Evolutionary conservation across 2,797 vertebrate genomes (phyloP), one percentile per base, ranked within the genome.

Genomic region (Chaetodon trifasciatus): DNA sequence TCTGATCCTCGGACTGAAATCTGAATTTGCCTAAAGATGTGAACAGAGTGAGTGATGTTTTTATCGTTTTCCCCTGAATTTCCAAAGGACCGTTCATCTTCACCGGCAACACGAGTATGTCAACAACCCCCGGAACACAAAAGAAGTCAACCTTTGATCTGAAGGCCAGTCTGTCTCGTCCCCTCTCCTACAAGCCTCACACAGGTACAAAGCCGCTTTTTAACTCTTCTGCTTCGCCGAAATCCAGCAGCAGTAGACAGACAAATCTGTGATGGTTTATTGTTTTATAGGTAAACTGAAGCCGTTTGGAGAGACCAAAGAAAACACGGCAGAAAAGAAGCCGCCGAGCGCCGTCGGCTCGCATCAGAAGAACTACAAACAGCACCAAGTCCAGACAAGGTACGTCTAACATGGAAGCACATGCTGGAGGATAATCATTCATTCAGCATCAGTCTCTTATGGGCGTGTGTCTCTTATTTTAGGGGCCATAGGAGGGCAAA

Each of bases 151-250:
- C 32, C 0, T 99, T 99, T 92, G 96, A 99, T 83, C 96, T 99
- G 80, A 95, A 98, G 94, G 97, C 96, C 39, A 99, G 98, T 84
- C 96, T 99, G 76, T 96, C 97, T 6, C 96, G 96, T 60, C 97
- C 97, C 0, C 97, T 99, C 81, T 56, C 28, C 49, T 99, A 99
- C 86, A 96, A 97, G 89, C 98, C 98, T 19, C 97, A 99, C 62
- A 96, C 93, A 95, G 98, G 98, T 99, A 91, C 13, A 89, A 8
- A 80, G 58, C 2, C 21, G 3, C 6, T 24, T 21, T 28, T 56
- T 3, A 6, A 28, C 37, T 15, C 44, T 0, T 17, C 10, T 44
- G 32, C 23, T 21, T 0, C 7, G 5, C 0, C 17, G 9, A 40
- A 49, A 15, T 44, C 21, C 1, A 23, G 1, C 1, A 15, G 19